phyloP scores from a whole-genome alignment of 2,113 vertebrate species.

The Gymnogyps californianus region DNA sequence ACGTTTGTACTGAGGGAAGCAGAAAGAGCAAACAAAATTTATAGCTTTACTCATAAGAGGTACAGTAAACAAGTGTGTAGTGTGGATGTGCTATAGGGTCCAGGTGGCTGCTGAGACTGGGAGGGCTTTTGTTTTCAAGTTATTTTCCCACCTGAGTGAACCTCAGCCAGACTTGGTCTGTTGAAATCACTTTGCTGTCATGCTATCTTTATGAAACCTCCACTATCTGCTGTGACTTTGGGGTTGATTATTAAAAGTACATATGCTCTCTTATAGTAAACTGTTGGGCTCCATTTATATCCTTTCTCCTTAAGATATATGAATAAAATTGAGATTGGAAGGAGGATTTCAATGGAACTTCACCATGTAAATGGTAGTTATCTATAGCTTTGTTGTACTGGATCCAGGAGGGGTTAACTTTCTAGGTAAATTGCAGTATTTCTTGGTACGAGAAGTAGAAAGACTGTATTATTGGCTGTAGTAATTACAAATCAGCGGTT shows the following conservation, averaged over 20 bases:
- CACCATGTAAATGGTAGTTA: neutral
- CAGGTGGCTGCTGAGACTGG: neutral
- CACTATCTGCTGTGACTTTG: neutral
- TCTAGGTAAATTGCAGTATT: neutral
- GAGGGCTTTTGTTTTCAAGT: neutral
- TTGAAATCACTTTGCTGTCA: neutral
- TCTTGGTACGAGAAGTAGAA: neutral
- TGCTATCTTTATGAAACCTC: neutral
- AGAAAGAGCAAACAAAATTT: neutral
- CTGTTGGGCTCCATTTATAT: neutral
- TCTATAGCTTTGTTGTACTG: neutral
- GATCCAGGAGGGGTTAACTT: neutral
- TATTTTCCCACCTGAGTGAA: neutral
- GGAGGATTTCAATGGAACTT: neutral
- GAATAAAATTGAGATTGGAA: neutral
- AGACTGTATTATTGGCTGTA: neutral
- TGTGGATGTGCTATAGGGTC: neutral
- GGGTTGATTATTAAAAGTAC: neutral
- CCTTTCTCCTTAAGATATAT: neutral
- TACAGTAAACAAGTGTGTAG: neutral
- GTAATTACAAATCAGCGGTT: neutral
- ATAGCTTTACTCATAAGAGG: neutral
- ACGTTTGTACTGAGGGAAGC: neutral
- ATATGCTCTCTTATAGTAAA: fast-evolving
- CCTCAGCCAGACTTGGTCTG: neutral